Evolutionary conservation across 2,888 invertebrate species (phyloP).

Genomic region (Tiphia femorata): DNA sequence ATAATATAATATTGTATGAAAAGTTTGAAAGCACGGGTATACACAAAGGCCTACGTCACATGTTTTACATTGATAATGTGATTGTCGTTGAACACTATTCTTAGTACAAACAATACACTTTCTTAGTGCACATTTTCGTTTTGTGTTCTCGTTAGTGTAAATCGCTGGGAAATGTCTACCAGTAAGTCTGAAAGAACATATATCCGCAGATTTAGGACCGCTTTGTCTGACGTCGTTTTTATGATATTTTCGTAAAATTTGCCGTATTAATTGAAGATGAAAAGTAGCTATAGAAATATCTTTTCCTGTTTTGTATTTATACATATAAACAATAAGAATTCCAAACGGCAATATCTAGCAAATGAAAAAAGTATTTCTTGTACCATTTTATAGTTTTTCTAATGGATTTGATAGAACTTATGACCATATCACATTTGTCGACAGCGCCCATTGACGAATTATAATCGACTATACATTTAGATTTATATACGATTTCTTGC

Average conservation of each 20-base stretch:
- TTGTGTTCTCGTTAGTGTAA: constrained; percentile 9
- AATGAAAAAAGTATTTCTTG: constrained; percentile 15
- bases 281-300: constrained; percentile 19
- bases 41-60: too few relatives aligned
- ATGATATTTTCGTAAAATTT: too few relatives aligned
- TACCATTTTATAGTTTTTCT: constrained; percentile 12
- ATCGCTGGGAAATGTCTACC: constrained; percentile 22
- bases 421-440: constrained; percentile 4
- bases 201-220: constrained; percentile 15
- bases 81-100: too few relatives aligned
- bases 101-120: too few relatives aligned
- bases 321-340: constrained; percentile 25
- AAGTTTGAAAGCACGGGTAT: too few relatives aligned
- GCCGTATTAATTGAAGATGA: constrained; percentile 16
- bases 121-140: neutral
- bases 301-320: constrained; percentile 19
- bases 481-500: constrained; percentile 3
- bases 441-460: constrained; percentile 15
- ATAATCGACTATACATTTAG: constrained; percentile 15
- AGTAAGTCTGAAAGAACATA: constrained; percentile 18
- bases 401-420: neutral
- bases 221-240: constrained; percentile 14
- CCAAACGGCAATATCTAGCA: constrained; percentile 18
- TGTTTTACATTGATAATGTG: too few relatives aligned
- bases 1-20: too few relatives aligned